A percentile compares a stretch with the other conserved stretches of the same genome.
phyloP scores from a whole-genome alignment of 2,888 invertebrate species.

The Heliconius cydno region DNA sequence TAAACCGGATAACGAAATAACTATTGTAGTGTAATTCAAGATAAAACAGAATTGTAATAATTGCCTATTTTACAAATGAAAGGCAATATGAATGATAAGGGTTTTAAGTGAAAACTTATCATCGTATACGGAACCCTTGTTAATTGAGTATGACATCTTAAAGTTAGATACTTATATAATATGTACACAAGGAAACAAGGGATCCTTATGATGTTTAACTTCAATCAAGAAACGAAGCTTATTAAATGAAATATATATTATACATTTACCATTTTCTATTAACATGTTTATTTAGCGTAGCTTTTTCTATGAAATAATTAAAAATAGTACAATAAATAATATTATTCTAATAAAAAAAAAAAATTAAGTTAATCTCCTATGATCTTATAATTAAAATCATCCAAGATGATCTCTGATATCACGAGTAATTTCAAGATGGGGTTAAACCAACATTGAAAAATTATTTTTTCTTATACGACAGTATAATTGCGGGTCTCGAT shows the following conservation, averaged over 20 bases:
- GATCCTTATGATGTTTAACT: neutral
- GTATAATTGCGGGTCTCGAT: conserved; percentile 71
- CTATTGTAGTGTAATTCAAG: too few species aligned
- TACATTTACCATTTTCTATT: too few species aligned
- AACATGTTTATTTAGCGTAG: neutral
- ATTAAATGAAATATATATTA: neutral
- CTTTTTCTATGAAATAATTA: too few species aligned
- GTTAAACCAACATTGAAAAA: conserved; percentile 75
- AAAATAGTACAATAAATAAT: too few species aligned
- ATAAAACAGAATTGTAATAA: too few species aligned
- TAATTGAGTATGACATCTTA: conserved; percentile 66
- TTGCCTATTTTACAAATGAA: neutral
- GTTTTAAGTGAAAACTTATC: conserved; percentile 53
- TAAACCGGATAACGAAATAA: too few species aligned
- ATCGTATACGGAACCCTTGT: conserved; percentile 63
- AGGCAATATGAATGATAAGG: conserved; percentile 58
- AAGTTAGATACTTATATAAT: neutral
- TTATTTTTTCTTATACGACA: conserved; percentile 74
- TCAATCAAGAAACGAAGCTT: neutral
- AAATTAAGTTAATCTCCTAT: neutral
- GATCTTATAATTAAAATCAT: conserved; percentile 32
- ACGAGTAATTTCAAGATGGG: conserved; percentile 50
- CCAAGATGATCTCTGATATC: conserved; percentile 41
- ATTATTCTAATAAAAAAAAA: neutral
- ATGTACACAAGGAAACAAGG: neutral